Conservation (phyloP, 2,888 invertebrate species). For the Chrysomela aeneicollis region DNA sequence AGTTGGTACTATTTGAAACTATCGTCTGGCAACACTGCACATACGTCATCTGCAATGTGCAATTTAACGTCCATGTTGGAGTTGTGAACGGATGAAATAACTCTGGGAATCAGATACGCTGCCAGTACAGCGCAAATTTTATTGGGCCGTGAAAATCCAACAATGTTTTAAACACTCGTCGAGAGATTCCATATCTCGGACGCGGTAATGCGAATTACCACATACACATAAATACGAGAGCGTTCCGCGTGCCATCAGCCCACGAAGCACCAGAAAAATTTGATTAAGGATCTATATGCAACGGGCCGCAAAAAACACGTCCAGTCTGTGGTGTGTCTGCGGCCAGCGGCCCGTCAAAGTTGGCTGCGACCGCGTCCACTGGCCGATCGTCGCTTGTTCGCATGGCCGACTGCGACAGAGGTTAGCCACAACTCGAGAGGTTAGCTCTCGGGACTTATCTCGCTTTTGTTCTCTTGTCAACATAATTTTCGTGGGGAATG, state of each 20-base stretch:
- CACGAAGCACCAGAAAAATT: slow-evolving; percentile 61
- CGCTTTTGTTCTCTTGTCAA: slow-evolving; percentile 64
- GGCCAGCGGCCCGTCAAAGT: slow-evolving; percentile 52
- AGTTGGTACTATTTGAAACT: no score
- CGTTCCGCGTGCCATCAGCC: slow-evolving; percentile 59
- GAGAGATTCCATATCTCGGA: slow-evolving; percentile 44
- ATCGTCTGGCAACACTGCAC: no score
- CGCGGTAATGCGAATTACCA: slow-evolving; percentile 52
- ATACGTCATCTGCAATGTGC: background rate
- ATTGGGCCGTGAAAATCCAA: slow-evolving; percentile 36
- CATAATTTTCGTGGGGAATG: slow-evolving; percentile 64
- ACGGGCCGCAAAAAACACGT: slow-evolving; percentile 53
- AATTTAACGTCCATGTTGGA: background rate
- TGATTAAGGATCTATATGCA: slow-evolving; percentile 62
- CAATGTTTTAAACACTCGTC: slow-evolving; percentile 46
- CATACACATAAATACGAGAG: slow-evolving; percentile 55
- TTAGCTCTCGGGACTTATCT: slow-evolving; percentile 62
- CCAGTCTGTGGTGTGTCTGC: slow-evolving; percentile 61
- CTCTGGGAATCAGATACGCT: slow-evolving; percentile 35
- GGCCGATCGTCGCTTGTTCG: slow-evolving; percentile 33
- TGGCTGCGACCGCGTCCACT: slow-evolving; percentile 24
- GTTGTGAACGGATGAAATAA: slow-evolving; percentile 19
- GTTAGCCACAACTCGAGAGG: slow-evolving; percentile 62
- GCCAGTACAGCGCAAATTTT: slow-evolving; percentile 32
- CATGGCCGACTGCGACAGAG: slow-evolving; percentile 56